These are phyloP conservation scores for Lampris incognitus DNA, from an alignment of 2,113 vertebrate genomes.

Conservation along the genomic window DNA sequence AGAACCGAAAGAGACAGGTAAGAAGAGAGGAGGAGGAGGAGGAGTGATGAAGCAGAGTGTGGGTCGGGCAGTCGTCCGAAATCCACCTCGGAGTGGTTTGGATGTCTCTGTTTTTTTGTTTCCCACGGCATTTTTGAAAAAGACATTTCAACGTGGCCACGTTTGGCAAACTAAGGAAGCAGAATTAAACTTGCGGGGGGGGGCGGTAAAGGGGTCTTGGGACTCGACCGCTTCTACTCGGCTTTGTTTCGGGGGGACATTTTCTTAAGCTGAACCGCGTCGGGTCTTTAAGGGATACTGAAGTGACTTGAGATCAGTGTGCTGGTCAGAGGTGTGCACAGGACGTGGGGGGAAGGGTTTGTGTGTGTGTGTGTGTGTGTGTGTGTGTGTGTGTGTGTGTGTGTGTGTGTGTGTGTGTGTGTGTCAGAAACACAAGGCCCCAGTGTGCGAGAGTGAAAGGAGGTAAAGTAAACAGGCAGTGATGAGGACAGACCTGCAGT, in stretches of 20 bases:
- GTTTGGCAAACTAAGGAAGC: slow-evolving; percentile 22
- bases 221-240: no score
- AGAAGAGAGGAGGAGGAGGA: slow-evolving; percentile 16
- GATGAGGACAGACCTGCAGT: slow-evolving; percentile 87
- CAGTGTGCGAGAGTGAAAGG: slow-evolving; percentile 88
- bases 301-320: slow-evolving; percentile 45
- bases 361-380: slow-evolving; percentile 43
- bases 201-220: no score
- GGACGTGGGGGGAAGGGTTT: slow-evolving; percentile 47
- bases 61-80: background rate
- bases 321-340: slow-evolving; percentile 52
- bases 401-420: slow-evolving; percentile 47
- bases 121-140: background rate
- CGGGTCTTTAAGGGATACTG: background rate
- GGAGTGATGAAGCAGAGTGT: background rate
- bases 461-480: slow-evolving; percentile 92
- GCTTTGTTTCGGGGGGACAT: background rate
- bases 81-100: background rate
- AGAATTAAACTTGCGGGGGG: background rate
- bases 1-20: slow-evolving; percentile 2
- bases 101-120: slow-evolving; percentile 10
- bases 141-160: slow-evolving; percentile 12
- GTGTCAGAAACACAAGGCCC: slow-evolving; percentile 84
- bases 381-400: slow-evolving; percentile 46
- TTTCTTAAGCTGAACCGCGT: slow-evolving; percentile 16